These are phyloP conservation scores for Adoxophyes honmai DNA, from an alignment of 1,140 invertebrate species.

Conservation along the genomic window DNA sequence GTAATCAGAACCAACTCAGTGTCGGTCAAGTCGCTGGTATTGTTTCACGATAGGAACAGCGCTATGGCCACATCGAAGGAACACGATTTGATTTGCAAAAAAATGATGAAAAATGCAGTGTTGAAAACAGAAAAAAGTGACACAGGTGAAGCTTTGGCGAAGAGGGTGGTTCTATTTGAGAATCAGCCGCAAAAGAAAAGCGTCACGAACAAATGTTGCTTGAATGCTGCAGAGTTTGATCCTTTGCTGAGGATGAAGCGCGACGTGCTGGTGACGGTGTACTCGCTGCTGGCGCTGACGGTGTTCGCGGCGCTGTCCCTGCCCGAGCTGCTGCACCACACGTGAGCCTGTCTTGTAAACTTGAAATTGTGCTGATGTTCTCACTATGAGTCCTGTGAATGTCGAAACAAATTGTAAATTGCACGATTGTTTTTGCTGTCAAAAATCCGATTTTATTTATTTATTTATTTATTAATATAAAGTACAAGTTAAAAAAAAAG, in stretches of 20 bases:
- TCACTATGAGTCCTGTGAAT: no score
- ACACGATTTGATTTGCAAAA: no score
- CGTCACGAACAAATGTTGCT: background rate
- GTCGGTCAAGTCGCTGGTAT: no score
- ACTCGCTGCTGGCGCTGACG: slow-evolving; percentile 60
- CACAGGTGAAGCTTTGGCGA: no score
- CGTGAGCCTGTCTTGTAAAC: background rate
- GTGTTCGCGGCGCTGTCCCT: slow-evolving; percentile 62
- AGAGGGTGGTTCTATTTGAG: no score
- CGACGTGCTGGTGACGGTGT: slow-evolving; percentile 60
- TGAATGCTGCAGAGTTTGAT: slow-evolving; percentile 29
- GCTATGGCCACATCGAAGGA: no score
- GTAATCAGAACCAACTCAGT: no score
- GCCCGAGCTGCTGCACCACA: slow-evolving; percentile 36
- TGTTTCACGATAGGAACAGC: no score
- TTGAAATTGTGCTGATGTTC: background rate
- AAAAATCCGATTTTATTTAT: slow-evolving; percentile 12
- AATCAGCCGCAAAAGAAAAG: background rate
- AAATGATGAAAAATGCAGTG: no score
- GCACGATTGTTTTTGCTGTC: background rate
- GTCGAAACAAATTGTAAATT: background rate
- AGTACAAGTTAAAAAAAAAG: slow-evolving; percentile 5
- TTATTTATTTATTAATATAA: slow-evolving; percentile 9
- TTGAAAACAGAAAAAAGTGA: no score
- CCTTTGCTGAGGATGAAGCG: slow-evolving; percentile 53